A percentile compares a stretch with the other conserved stretches of the same genome.
phyloP scores from a whole-genome alignment of 2,797 vertebrate species.

The Neopelma chrysocephalum region DNA sequence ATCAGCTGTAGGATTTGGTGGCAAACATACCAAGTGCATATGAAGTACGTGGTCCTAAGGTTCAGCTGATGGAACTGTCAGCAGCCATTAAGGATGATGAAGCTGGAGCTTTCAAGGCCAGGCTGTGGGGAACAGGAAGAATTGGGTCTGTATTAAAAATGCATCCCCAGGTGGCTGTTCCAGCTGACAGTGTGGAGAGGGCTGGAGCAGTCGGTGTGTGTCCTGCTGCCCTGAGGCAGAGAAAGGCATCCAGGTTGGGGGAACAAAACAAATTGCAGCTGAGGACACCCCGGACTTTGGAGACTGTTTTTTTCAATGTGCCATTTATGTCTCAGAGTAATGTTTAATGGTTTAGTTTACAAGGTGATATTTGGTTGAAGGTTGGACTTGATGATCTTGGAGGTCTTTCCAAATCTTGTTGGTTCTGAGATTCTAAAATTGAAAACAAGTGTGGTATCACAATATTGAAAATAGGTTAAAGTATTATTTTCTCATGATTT shows the following conservation, averaged over 20 bases:
- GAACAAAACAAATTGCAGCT: background rate
- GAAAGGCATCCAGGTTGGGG: background rate
- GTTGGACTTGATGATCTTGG: background rate
- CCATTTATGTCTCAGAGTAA: background rate
- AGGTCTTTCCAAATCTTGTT: background rate
- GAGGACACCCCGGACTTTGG: background rate
- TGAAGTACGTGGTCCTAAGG: background rate
- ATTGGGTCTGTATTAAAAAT: background rate
- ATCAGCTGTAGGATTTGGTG: background rate
- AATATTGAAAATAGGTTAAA: background rate
- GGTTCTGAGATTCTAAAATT: background rate
- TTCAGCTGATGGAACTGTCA: constrained; percentile 35
- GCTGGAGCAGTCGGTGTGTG: background rate
- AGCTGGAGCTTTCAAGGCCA: background rate
- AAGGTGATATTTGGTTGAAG: no score
- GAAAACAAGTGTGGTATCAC: background rate
- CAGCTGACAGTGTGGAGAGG: background rate
- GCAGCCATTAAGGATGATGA: background rate
- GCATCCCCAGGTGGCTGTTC: background rate
- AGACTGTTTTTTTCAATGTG: background rate
- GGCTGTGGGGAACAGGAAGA: background rate
- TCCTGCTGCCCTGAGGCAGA: background rate
- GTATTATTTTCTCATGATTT: background rate
- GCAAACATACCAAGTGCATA: background rate
- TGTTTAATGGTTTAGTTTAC: background rate